Evolutionary conservation across 2,113 vertebrate species (phyloP).

Genomic region (Urocitellus parryii): DNA sequence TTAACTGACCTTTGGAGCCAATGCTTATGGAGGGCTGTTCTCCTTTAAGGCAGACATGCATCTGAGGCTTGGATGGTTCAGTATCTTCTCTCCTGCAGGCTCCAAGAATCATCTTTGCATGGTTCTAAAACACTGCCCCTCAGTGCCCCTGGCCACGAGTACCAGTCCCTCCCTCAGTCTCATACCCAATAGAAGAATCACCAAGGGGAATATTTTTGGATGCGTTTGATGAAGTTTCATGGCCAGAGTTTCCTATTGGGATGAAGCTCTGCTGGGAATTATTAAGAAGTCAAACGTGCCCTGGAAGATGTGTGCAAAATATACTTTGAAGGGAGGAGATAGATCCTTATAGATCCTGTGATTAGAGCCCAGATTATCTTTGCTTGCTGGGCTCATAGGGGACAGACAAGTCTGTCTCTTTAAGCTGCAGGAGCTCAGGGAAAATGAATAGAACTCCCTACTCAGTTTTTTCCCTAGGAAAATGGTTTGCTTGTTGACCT

Average conservation of each 20-base stretch:
- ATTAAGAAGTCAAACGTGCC: not conserved
- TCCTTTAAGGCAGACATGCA: not conserved
- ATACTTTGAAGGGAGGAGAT: not conserved
- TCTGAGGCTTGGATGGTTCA: not conserved
- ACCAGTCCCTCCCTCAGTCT: not conserved
- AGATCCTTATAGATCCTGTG: not conserved
- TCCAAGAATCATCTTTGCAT: not conserved
- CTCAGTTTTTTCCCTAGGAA: not conserved
- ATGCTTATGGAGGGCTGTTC: not conserved
- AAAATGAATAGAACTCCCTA: not conserved
- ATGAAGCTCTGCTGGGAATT: conserved; percentile 5
- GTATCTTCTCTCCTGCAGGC: not conserved
- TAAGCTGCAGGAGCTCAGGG: not conserved
- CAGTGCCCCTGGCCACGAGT: not conserved
- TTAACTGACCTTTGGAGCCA: not conserved
- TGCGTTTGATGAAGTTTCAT: not conserved
- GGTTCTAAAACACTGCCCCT: not conserved
- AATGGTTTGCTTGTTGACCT: not conserved
- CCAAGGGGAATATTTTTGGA: not conserved
- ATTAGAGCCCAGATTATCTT: not conserved
- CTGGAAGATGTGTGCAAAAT: not conserved
- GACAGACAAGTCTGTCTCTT: not conserved
- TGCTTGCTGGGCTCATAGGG: not conserved
- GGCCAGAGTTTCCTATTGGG: conserved; percentile 17
- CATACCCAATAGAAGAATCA: not conserved